Percentiles rank a stretch among this genome's conserved stretches.
Conservation (phyloP, 1,140 invertebrate species). For the Oryzaephilus surinamensis region DNA sequence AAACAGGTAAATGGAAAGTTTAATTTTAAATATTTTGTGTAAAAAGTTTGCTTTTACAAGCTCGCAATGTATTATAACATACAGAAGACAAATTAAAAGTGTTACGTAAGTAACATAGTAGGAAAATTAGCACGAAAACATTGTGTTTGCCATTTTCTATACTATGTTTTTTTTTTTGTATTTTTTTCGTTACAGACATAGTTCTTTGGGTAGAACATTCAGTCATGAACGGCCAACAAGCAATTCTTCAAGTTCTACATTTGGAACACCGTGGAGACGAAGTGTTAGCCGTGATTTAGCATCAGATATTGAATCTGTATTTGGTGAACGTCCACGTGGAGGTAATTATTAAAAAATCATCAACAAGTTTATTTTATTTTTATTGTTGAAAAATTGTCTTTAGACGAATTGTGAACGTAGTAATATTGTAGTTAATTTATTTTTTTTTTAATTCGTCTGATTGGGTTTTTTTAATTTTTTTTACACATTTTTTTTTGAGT, state of each 20-base stretch:
- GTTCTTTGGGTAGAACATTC: constrained; percentile 27
- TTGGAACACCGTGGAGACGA: constrained; percentile 46
- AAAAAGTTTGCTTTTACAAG: constrained; percentile 20
- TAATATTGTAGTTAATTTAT: too few species aligned
- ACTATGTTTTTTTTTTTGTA: constrained; percentile 8
- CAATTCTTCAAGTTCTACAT: constrained; percentile 14
- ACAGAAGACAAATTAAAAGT: constrained; percentile 26
- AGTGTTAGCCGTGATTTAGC: constrained; percentile 47
- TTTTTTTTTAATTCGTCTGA: too few species aligned
- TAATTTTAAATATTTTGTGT: neutral
- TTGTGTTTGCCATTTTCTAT: constrained; percentile 1
- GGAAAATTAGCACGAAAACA: neutral
- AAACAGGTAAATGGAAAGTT: constrained; percentile 21
- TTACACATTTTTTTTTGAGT: too few species aligned
- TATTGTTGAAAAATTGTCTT: constrained; percentile 4
- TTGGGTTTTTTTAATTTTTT: too few species aligned
- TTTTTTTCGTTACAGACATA: constrained; percentile 24
- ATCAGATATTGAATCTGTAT: constrained; percentile 45
- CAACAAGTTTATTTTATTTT: constrained; percentile 13
- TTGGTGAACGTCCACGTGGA: constrained; percentile 43
- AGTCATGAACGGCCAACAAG: constrained; percentile 21
- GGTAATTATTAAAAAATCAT: too few species aligned
- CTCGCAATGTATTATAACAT: constrained; percentile 26
- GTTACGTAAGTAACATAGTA: constrained; percentile 27
- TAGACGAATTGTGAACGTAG: too few species aligned